These are phyloP conservation scores for Apodemus agrarius DNA, from an alignment of 2,797 vertebrate genomes.

Conservation along the genomic window DNA sequence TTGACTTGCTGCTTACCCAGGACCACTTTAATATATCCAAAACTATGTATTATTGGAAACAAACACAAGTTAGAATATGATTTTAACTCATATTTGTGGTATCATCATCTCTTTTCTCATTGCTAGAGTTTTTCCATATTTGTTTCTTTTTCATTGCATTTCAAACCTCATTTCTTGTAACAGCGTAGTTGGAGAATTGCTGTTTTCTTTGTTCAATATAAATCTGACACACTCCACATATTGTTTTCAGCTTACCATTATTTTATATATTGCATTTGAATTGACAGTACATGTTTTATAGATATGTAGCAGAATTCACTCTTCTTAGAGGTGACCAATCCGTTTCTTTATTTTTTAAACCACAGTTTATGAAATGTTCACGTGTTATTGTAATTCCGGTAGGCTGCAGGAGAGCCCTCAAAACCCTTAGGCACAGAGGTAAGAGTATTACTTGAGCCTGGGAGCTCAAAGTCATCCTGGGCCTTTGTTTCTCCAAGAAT, in stretches of 20 bases:
- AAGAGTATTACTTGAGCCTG: neutral
- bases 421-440: neutral
- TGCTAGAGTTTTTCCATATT: conserved; percentile 17
- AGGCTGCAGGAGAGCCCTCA: neutral
- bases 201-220: conserved; percentile 34
- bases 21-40: neutral
- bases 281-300: neutral
- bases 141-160: neutral
- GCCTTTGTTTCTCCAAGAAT: neutral
- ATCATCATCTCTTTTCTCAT: neutral
- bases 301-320: neutral
- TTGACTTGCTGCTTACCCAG: neutral
- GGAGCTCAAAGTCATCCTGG: neutral
- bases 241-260: neutral
- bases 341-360: neutral
- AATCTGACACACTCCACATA: neutral
- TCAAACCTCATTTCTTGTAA: neutral
- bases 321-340: neutral
- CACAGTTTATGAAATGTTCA: neutral
- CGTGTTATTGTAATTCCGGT: neutral
- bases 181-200: neutral
- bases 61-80: neutral
- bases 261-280: neutral
- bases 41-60: neutral
- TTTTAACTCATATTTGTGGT: conserved; percentile 44